Percentiles rank a stretch among this genome's conserved stretches.
These are phyloP conservation scores for Enteromius radiatus DNA, from an alignment of 2,797 vertebrate species.

Conservation along the genomic window DNA sequence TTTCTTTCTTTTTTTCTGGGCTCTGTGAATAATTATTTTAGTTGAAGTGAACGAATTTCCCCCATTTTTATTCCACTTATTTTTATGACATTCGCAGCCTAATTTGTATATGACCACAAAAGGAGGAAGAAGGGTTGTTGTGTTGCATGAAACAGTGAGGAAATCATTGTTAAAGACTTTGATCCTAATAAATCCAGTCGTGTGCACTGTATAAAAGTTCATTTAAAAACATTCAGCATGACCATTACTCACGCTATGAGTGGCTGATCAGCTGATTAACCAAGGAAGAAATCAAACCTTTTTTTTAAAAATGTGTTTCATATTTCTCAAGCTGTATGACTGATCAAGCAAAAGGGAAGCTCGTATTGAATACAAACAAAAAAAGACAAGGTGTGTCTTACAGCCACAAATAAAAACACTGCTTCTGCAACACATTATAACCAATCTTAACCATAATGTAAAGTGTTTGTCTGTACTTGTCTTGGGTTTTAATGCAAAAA, in stretches of 20 bases:
- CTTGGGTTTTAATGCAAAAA: background rate
- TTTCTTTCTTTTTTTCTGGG: background rate
- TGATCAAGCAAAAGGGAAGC: background rate
- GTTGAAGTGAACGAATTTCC: background rate
- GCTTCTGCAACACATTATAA: background rate
- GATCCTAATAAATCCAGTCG: background rate
- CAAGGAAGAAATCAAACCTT: background rate
- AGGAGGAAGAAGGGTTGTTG: background rate
- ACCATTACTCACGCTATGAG: background rate
- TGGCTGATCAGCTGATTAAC: background rate
- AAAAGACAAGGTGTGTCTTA: background rate
- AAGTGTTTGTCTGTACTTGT: background rate
- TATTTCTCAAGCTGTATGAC: background rate
- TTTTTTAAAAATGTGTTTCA: background rate
- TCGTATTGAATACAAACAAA: background rate
- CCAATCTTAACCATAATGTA: background rate
- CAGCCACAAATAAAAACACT: background rate
- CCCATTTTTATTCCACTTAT: background rate
- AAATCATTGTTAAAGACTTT: conserved; percentile 8
- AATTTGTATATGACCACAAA: background rate
- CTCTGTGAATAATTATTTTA: background rate
- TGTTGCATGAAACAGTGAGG: background rate
- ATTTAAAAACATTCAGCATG: background rate
- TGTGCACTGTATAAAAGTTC: background rate
- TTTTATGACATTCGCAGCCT: background rate